These are phyloP conservation scores for Metopolophium dirhodum DNA, from an alignment of 1,140 invertebrate species.

Conservation along the genomic window DNA sequence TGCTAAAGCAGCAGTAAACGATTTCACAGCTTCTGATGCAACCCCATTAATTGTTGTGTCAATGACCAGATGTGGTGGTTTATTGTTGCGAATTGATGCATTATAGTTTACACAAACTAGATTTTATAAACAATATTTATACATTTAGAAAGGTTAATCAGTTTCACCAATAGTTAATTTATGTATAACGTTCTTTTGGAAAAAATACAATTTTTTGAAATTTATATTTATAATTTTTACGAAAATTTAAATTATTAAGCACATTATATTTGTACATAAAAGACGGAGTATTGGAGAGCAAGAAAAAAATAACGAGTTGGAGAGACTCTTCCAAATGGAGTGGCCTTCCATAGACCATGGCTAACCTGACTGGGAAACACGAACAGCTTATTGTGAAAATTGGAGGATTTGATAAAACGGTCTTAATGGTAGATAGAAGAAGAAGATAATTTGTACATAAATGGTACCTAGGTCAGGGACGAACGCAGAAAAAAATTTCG, in stretches of 20 bases:
- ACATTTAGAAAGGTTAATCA: background rate
- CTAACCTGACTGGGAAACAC: too few species aligned
- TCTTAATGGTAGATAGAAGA: too few species aligned
- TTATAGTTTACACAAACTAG: constrained; percentile 76
- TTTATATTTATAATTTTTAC: too few species aligned
- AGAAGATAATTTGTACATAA: too few species aligned
- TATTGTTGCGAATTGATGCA: constrained; percentile 68
- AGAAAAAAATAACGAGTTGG: background rate
- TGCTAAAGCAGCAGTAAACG: constrained; percentile 77
- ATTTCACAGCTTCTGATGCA: constrained; percentile 81
- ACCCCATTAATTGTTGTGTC: constrained; percentile 79
- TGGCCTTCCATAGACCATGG: too few species aligned
- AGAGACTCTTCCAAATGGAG: background rate
- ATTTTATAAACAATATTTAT: constrained; percentile 55
- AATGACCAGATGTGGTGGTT: constrained; percentile 77
- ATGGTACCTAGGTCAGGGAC: too few species aligned
- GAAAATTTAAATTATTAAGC: background rate
- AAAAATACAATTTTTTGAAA: background rate
- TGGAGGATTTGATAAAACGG: too few species aligned
- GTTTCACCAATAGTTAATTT: background rate
- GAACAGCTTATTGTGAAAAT: too few species aligned
- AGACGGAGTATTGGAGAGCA: background rate
- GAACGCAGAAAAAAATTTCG: too few species aligned
- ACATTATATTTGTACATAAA: background rate
- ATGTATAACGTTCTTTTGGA: background rate